Base-by-base conservation (phyloP, 1,140 invertebrate genomes). In the Ceratina japonica region DNA sequence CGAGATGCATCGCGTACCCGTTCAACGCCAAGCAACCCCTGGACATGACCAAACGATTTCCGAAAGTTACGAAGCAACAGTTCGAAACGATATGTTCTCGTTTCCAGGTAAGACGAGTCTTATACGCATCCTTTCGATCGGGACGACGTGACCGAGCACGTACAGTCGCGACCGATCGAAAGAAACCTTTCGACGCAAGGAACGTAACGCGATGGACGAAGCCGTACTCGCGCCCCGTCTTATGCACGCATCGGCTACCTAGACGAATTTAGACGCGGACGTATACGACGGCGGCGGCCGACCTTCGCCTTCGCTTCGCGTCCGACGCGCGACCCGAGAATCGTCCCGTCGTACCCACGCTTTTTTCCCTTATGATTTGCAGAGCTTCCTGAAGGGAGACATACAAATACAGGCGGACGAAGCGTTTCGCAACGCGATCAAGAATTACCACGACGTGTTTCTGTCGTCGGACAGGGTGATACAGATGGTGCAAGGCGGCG, bases 21-120 rank as follows among this genome's bases (percentile, higher is more conserved):
- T 99, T 99, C 93, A 99, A 99, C 93, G 98, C 98, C 7, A 99
- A 99, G 93, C 98, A 99, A 92, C 98, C 98, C 0, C 99, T 97
- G 22, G 98, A 99, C 91, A 98, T 99, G 98, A 98, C 97, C 18
- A 94, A 96, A 88, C 93, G 98, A 72, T 97, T 98, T 88, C 96
- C 95, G 66, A 99, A 99, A 94, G 96, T 99, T 69, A 98, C 97
- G 44, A 98, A 98, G 91, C 97, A 98, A 91, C 98, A 99, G 93
- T 93, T 99, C 72, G 98, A 99, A 90, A 97, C 97, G 62, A 98
- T 99, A 83, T 97, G 97, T 91, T 97, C 97, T 87, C 95, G 98
- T 89, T 99, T 99, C 94, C 97, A 98, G 95, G 97, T 97, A 92
- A 92, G 15, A 56, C 10, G 7, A 0, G 10, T 3, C 24, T 54